These are phyloP conservation scores for Horisme vitalbata DNA, from an alignment of 2,888 invertebrate genomes.

Conservation along the genomic window DNA sequence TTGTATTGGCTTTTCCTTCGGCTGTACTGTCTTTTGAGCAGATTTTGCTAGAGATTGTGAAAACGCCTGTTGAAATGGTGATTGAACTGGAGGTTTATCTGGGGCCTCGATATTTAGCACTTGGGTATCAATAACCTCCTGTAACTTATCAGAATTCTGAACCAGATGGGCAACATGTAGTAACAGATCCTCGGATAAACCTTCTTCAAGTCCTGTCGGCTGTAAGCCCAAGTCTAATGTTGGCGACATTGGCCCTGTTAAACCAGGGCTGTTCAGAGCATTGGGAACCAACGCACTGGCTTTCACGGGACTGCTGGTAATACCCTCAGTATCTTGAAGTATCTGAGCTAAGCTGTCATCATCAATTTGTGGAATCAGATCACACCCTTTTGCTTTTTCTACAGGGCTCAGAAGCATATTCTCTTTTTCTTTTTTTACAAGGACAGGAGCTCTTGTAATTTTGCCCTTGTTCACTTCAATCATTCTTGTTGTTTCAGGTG, in stretches of 20 bases:
- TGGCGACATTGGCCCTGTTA: conserved; percentile 82
- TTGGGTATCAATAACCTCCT: conserved; percentile 88
- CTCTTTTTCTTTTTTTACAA: conserved; percentile 29
- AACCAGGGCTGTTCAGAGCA: conserved; percentile 72
- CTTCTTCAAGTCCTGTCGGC: conserved; percentile 78
- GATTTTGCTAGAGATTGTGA: conserved; percentile 55
- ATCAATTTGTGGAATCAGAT: conserved; percentile 74
- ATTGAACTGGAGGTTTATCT: conserved; percentile 42
- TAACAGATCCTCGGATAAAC: conserved; percentile 86
- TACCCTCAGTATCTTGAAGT: conserved; percentile 67
- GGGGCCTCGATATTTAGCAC: conserved; percentile 75
- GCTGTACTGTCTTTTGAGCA: conserved; percentile 48
- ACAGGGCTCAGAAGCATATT: conserved; percentile 27
- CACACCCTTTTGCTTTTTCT: conserved; percentile 55
- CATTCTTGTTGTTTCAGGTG: conserved; percentile 36
- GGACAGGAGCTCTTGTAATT: conserved; percentile 39
- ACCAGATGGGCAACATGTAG: conserved; percentile 89
- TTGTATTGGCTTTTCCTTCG: conserved; percentile 85
- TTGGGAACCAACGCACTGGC: conserved; percentile 56
- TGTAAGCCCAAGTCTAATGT: conserved; percentile 70
- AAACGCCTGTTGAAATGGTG: conserved; percentile 50
- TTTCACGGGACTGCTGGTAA: conserved; percentile 52
- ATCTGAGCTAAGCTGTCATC: conserved; percentile 77
- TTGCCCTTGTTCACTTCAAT: conserved; percentile 25
- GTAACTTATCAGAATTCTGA: conserved; percentile 86